phyloP scores from a whole-genome alignment of 92 coral and sea anemone genomes.

The Hydrozoanthus gracilis region DNA sequence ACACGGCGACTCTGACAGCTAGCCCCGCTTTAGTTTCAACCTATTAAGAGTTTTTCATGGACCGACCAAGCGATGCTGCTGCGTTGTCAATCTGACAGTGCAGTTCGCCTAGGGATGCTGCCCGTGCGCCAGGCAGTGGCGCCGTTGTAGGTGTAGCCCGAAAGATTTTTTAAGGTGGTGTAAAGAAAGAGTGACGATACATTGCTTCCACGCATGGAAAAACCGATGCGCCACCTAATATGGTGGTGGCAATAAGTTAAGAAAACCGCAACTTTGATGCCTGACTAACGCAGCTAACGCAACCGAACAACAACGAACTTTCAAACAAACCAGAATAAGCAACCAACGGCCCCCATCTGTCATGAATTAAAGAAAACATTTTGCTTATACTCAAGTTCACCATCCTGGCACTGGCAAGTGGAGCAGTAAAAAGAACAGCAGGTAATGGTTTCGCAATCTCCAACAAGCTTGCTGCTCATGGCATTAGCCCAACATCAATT shows the following conservation, averaged over 20 bases:
- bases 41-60: too few species aligned
- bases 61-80: too few species aligned
- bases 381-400: conserved; percentile 51
- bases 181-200: too few species aligned
- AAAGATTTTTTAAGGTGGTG: too few species aligned
- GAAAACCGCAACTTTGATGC: conserved; percentile 24
- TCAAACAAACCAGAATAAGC: conserved; percentile 53
- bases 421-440: conserved; percentile 41
- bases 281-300: conserved; percentile 23
- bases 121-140: too few species aligned
- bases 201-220: neutral
- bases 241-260: neutral
- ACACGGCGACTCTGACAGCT: too few species aligned
- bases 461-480: conserved; percentile 38
- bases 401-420: conserved; percentile 46
- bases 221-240: neutral
- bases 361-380: conserved; percentile 43
- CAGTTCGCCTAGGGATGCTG: too few species aligned
- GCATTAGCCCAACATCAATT: conserved; percentile 45
- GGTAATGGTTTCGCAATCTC: conserved; percentile 61
- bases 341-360: conserved; percentile 51
- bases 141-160: too few species aligned
- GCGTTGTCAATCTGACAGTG: too few species aligned
- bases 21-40: too few species aligned
- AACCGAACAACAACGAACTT: conserved; percentile 13